A percentile compares a stretch with the other conserved stretches of the same genome.
Evolutionary conservation across 2,113 vertebrate species (phyloP).

Genomic region (Peromyscus californicus): DNA sequence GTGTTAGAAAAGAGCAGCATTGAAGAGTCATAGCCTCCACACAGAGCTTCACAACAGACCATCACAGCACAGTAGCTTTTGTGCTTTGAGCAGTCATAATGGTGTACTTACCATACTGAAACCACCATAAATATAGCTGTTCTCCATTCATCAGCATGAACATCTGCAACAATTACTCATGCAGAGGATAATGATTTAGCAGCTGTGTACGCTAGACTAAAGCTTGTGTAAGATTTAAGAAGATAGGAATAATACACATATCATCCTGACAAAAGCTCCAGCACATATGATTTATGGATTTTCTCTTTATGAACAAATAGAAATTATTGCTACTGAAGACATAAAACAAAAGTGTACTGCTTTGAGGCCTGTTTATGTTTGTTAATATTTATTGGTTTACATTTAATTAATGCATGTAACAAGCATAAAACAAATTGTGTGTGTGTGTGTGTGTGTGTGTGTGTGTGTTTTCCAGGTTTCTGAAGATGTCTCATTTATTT

Average conservation of each 20-base stretch:
- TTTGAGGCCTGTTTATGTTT: conserved; percentile 32
- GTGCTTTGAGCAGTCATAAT: not conserved
- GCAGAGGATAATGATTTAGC: conserved; percentile 71
- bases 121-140: conserved; percentile 65
- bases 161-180: conserved; percentile 74
- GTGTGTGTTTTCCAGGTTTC: not conserved
- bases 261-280: conserved; percentile 59
- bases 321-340: conserved; percentile 67
- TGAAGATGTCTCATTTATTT: conserved; percentile 33
- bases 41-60: not conserved
- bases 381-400: conserved; percentile 63
- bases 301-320: conserved; percentile 67
- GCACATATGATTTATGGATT: conserved; percentile 61
- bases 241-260: conserved; percentile 64
- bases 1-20: not conserved
- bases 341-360: conserved; percentile 66
- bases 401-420: conserved; percentile 54
- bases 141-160: conserved; percentile 70
- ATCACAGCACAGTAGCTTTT: conserved; percentile 9
- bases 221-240: conserved; percentile 73
- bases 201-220: conserved; percentile 68
- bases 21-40: not conserved
- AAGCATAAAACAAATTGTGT: conserved; percentile 53
- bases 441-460: not conserved
- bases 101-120: conserved; percentile 54